A percentile compares a stretch with the other conserved stretches of the same genome.
Evolutionary conservation across 2,113 vertebrate genomes (phyloP).

Genomic region (Chamaea fasciata): DNA sequence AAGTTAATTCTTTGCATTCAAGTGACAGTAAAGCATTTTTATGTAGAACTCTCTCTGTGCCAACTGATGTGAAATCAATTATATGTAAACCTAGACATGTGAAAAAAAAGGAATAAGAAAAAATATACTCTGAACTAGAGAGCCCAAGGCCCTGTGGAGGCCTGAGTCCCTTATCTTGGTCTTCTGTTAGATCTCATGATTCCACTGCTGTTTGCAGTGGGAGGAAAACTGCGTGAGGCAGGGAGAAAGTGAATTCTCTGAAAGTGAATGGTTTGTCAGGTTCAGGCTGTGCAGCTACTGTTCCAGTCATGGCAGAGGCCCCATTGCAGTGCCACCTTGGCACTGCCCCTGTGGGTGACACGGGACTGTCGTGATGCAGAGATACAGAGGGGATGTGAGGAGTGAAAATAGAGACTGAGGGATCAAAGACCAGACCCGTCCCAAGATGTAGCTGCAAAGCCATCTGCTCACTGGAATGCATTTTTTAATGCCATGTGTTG

Average conservation of each 20-base stretch:
- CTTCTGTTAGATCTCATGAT: neutral
- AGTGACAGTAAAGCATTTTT: neutral
- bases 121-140: neutral
- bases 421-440: neutral
- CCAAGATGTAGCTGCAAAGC: neutral
- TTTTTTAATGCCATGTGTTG: neutral
- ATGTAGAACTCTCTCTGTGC: neutral
- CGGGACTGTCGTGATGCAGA: neutral
- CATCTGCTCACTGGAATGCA: neutral
- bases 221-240: neutral
- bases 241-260: neutral
- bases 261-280: neutral
- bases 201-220: neutral
- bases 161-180: neutral
- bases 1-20: neutral
- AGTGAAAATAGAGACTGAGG: accelerated
- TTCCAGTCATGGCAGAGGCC: neutral
- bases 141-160: neutral
- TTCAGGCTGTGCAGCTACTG: neutral
- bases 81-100: neutral
- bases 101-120: neutral
- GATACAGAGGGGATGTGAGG: neutral
- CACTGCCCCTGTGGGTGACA: neutral
- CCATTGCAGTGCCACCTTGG: accelerated
- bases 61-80: neutral